A percentile compares a stretch with the other conserved stretches of the same genome.
Conservation (phyloP, 1,140 invertebrate genomes). For the Myzus persicae region DNA sequence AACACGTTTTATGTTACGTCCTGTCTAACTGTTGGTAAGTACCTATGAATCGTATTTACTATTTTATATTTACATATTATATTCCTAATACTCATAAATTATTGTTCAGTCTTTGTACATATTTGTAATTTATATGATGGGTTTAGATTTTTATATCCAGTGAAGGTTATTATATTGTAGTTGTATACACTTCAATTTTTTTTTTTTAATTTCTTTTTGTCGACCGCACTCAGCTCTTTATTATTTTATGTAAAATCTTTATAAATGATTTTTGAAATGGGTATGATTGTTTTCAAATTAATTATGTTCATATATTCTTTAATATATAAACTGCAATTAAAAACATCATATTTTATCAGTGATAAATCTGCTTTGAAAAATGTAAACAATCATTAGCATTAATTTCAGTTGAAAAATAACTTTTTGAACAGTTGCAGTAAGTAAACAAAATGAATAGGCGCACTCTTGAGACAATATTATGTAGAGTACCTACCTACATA, state of each 20-base stretch:
- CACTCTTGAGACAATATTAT: constrained; percentile 36
- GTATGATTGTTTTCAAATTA: not conserved
- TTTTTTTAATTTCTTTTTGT: too few relatives aligned
- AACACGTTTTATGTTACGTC: not conserved
- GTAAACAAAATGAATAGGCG: constrained; percentile 14
- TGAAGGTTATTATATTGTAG: too few relatives aligned
- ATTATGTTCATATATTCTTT: not conserved
- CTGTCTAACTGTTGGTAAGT: not conserved
- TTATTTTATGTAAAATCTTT: not conserved
- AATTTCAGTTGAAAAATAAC: not conserved
- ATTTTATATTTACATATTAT: too few relatives aligned
- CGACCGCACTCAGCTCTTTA: too few relatives aligned
- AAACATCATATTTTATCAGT: not conserved
- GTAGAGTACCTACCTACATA: not conserved
- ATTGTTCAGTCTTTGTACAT: not conserved
- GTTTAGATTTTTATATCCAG: too few relatives aligned
- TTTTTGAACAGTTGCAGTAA: constrained; percentile 7
- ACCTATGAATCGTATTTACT: not conserved
- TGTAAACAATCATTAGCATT: constrained; percentile 10
- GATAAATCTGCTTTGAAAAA: not conserved
- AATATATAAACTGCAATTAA: not conserved
- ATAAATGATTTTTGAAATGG: not conserved
- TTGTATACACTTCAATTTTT: too few relatives aligned
- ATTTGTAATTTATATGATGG: too few relatives aligned
- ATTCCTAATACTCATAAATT: not conserved